Evolutionary conservation across 2,888 invertebrate genomes (phyloP), one percentile per base, ranked within the genome.

Genomic region (Mythimna albipuncta): DNA sequence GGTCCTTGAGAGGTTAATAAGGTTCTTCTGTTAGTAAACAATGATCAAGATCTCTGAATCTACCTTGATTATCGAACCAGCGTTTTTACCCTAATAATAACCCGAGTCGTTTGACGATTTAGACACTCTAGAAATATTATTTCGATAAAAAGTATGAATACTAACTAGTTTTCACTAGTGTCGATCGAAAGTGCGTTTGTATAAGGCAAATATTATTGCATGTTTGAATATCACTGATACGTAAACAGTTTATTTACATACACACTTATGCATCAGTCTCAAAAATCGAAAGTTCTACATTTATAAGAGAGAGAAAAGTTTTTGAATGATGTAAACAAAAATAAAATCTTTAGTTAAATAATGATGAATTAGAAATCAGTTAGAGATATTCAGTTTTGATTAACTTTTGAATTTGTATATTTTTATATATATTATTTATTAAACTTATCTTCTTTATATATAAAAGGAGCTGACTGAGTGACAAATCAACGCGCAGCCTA

Each of bases 221-320:
- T 38, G 44, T 75, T 76, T 54, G 6, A 35, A 69, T 35, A 41
- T 59, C 47, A 44, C 47, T 38, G 11, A 75, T 47, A 55, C 57
- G 32, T 55, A 54, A 52, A 65, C 52, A 52, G 0, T 55, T 65
- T 59, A 79, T 79, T 76, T 80, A 77, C 63, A 77, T 72, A 77
- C 7, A 13, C 44, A 58, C 16, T 52, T 64, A 47, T 9, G 10
- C 61, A 10, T 13, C 4, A 54, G 3, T 75, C 21, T 41, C 2
- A 38, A 55, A 68, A 74, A 69, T 50, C 47, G 72, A 77, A 81
- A 79, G 77, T 72, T 69, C n/a, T 47, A 50, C 19, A 16, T 55
- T 68, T 16, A n/a, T 21, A 76, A 6, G 3, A 21, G 2, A n/a
- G 19, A 52, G 11, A 55, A 69, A 62, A 35, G 16, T 50, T 55